Conservation (phyloP, 1,140 invertebrate genomes). For the Dendrolimus punctatus region DNA sequence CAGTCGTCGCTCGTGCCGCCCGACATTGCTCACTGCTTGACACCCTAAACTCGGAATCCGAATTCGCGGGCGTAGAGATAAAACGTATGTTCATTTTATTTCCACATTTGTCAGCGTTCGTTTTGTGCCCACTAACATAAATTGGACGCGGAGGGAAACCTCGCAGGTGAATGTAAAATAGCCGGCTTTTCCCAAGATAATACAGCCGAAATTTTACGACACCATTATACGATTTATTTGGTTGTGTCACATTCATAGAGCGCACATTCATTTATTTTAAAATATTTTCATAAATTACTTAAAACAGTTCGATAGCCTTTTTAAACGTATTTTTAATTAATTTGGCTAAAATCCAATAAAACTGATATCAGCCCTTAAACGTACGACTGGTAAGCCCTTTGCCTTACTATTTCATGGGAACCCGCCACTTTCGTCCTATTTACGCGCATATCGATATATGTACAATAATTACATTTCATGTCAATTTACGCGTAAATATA, state of each 20-base stretch:
- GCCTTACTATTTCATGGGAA: too few species aligned
- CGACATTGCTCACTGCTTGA: slow-evolving; percentile 8
- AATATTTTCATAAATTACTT: slow-evolving; percentile 36
- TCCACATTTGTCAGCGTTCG: slow-evolving; percentile 70
- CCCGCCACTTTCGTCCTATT: too few species aligned
- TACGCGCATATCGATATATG: too few species aligned
- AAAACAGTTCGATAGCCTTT: too few species aligned
- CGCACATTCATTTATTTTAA: slow-evolving; percentile 43
- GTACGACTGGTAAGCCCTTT: too few species aligned
- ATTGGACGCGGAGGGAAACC: slow-evolving; percentile 68
- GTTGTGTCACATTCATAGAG: slow-evolving; percentile 56
- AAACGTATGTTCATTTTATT: slow-evolving; percentile 71
- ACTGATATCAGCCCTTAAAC: background rate
- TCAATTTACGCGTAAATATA: too few species aligned
- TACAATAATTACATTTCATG: too few species aligned
- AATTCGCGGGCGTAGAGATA: slow-evolving; percentile 57
- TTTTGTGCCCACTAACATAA: slow-evolving; percentile 71
- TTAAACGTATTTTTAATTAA: too few species aligned
- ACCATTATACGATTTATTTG: slow-evolving; percentile 67
- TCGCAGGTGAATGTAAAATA: slow-evolving; percentile 70
- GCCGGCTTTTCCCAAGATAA: slow-evolving; percentile 67
- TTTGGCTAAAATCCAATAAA: too few species aligned
- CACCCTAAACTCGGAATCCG: slow-evolving; percentile 39
- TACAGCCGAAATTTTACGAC: slow-evolving; percentile 67
- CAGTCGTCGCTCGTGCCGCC: slow-evolving; percentile 6